Evolutionary conservation across 2,888 invertebrate genomes (phyloP), one percentile per base, ranked within the genome.

Genomic region (Mesochorus sp.): DNA sequence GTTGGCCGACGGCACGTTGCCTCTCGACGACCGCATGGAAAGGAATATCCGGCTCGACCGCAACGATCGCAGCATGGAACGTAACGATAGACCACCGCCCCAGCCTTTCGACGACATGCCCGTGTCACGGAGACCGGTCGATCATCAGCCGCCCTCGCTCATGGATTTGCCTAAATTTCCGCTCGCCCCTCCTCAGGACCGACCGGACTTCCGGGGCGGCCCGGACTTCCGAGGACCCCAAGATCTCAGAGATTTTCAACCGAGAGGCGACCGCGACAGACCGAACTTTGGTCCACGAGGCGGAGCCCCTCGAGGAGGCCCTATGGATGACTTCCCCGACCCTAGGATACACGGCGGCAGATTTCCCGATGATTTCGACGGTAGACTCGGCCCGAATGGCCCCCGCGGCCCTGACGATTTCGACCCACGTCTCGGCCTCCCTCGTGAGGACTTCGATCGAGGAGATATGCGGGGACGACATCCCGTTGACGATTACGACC

Each of bases 1-100:
- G 67, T 79, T 91, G 12, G 91, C 92, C 0, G 91, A 91, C 68
- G 91, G 91, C 0, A 90, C 89, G 3, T 76, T 90, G 47, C 89
- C 88, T 0, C 37, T 91, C 0, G 89, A 89, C 31, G 91, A 91
- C 53, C 85, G 90, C 12, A 87, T 88, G 70, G 89, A 87, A 2
- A 79, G 86, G 10, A 85, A 85, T 28, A 78, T 80, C 6, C 85
- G 81, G 37, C 84, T 79, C n/a, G 85, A 85, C 17, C 77, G 86
- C 31, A 78, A 72, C 53, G 85, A 86, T 39, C 86, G 91, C 2
- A 84, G 80, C 31, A 87, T 86, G 37, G 90, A 91, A 21, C 84
- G 88, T 59, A 77, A 78, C 21, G 83, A 82, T 1, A 74, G 83
- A 53, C 39, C 66, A 42, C 83, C 76, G 10, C 80, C 75, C n/a